These are phyloP conservation scores for Formica selysi DNA, from an alignment of 1,140 invertebrate genomes.

Conservation along the genomic window DNA sequence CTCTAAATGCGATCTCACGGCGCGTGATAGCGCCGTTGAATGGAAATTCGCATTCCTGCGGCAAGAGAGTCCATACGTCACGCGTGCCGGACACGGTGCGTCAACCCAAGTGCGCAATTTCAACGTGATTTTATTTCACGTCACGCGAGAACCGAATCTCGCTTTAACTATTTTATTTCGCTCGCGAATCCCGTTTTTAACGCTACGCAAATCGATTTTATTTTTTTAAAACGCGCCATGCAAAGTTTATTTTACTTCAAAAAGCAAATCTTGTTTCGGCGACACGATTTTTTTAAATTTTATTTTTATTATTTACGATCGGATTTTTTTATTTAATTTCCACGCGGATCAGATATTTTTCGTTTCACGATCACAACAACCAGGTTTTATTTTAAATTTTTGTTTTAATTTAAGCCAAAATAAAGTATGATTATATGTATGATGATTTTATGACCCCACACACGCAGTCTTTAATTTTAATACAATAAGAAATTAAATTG, in stretches of 20 bases:
- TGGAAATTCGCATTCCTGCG: slow-evolving; percentile 60
- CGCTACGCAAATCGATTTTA: background rate
- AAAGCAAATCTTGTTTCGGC: background rate
- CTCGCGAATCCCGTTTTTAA: background rate
- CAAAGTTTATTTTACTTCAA: background rate
- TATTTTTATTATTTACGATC: too few relatives aligned
- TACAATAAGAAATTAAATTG: too few relatives aligned
- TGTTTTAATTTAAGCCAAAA: too few relatives aligned
- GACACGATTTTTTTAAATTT: background rate
- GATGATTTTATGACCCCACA: too few relatives aligned
- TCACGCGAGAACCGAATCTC: slow-evolving; percentile 43
- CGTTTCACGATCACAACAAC: too few relatives aligned
- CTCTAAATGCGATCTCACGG: slow-evolving; percentile 57
- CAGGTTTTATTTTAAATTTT: background rate
- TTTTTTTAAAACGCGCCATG: background rate
- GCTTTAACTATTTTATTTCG: slow-evolving; percentile 5
- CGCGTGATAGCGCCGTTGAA: slow-evolving; percentile 19
- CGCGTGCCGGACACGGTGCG: slow-evolving; percentile 54
- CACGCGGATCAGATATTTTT: background rate
- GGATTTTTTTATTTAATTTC: background rate
- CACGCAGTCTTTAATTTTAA: too few relatives aligned
- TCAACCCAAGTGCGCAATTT: slow-evolving; percentile 43
- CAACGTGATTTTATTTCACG: slow-evolving; percentile 45
- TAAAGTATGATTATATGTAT: background rate
- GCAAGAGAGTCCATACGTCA: slow-evolving; percentile 48